Conservation (phyloP, 2,113 vertebrate genomes). For the Sus scrofa region DNA sequence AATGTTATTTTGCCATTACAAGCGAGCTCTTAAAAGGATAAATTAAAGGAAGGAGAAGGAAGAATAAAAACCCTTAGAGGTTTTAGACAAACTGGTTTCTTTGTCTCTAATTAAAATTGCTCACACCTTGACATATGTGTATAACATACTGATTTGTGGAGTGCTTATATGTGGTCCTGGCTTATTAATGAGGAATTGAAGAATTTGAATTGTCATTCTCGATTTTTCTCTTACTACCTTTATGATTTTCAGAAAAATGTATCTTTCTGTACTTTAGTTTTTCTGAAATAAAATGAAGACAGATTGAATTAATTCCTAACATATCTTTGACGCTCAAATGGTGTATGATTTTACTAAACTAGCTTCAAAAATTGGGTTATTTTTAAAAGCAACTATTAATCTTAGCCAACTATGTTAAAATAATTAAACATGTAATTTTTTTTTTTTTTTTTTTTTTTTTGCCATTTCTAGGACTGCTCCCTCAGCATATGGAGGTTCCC, state of each 20-base stretch:
- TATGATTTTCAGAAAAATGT: neutral
- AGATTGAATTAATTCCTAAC: neutral
- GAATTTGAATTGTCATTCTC: neutral
- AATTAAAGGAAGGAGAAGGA: neutral
- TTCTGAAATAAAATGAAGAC: neutral
- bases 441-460: too few species aligned
- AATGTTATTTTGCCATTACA: neutral
- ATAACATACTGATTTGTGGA: neutral
- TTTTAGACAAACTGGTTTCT: neutral
- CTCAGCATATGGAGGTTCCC: too few species aligned
- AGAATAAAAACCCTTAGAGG: neutral
- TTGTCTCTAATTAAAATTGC: neutral
- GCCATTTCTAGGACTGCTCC: too few species aligned
- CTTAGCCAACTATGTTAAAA: constrained; percentile 10
- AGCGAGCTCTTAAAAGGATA: neutral
- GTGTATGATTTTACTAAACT: neutral
- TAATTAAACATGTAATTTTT: constrained; percentile 18
- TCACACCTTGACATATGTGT: neutral
- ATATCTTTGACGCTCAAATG: neutral
- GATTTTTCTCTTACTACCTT: neutral
- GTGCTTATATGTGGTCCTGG: neutral
- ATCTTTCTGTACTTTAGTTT: neutral
- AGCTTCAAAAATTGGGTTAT: neutral
- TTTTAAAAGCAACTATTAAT: constrained; percentile 8
- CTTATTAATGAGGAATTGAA: neutral